Evolutionary conservation across 2,797 vertebrate genomes (phyloP).

Genomic region (Callimico goeldii): DNA sequence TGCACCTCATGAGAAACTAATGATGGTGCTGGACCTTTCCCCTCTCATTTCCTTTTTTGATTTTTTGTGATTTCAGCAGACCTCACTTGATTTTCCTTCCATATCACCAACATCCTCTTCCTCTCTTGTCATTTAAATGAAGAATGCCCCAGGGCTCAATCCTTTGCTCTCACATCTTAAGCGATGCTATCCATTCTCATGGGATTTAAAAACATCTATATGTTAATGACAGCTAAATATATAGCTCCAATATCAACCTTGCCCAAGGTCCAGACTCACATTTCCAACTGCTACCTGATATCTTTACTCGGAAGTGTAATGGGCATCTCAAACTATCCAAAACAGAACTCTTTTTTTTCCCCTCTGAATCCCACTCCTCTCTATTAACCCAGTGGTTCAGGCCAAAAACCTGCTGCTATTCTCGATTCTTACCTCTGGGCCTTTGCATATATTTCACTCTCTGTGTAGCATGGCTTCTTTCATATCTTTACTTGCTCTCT

Average conservation of each 20-base stretch:
- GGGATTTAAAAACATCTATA: background rate
- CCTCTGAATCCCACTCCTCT: background rate
- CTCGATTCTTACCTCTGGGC: background rate
- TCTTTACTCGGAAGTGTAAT: background rate
- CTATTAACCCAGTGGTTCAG: background rate
- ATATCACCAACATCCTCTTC: background rate
- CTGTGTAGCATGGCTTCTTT: background rate
- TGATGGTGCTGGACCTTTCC: background rate
- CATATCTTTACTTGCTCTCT: background rate
- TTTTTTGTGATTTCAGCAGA: slow-evolving; percentile 1
- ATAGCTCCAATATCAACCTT: background rate
- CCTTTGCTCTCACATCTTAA: background rate
- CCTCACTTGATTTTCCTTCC: background rate
- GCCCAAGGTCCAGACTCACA: background rate
- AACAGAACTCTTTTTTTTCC: background rate
- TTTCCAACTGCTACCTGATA: background rate
- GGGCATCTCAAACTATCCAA: background rate
- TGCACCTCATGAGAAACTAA: background rate
- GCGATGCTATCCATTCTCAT: background rate
- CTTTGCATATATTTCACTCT: background rate
- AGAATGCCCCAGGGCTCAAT: background rate
- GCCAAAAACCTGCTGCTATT: background rate
- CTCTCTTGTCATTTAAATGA: background rate
- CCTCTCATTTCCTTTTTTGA: background rate
- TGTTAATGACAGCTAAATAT: background rate